These are phyloP conservation scores for Tylochromis polylepis DNA, from an alignment of 2,113 vertebrate species.

Conservation along the genomic window DNA sequence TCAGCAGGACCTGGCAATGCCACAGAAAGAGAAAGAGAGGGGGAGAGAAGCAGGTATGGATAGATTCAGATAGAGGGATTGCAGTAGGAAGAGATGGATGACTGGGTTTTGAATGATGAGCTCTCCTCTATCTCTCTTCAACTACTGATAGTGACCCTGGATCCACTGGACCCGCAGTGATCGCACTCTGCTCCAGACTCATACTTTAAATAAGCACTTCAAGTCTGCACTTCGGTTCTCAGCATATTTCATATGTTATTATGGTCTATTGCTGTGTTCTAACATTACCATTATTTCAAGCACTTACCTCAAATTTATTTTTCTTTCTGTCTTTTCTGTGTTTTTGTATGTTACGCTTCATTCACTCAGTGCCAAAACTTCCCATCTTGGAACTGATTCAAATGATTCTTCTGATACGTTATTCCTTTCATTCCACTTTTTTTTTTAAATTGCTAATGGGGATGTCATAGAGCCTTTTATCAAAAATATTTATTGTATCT, in stretches of 20 bases:
- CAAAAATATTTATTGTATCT: neutral
- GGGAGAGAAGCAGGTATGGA: neutral
- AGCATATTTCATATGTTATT: neutral
- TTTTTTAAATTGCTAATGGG: neutral
- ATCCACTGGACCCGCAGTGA: neutral
- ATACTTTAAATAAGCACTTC: neutral
- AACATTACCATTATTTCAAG: neutral
- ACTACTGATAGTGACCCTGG: conserved; percentile 17
- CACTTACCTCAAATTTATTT: neutral
- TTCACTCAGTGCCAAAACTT: neutral
- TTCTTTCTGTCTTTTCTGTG: neutral
- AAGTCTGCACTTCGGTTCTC: neutral
- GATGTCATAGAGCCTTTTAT: neutral
- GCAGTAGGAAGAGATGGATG: conserved; percentile 28
- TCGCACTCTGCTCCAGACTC: neutral
- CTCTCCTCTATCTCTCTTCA: conserved; percentile 16
- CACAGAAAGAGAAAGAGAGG: neutral
- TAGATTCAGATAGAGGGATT: conserved; percentile 19
- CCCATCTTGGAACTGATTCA: neutral
- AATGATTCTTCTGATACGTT: neutral
- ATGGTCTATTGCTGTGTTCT: neutral
- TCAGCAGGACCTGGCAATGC: conserved; percentile 26
- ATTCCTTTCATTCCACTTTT: neutral
- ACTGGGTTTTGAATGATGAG: conserved; percentile 33
- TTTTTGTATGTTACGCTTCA: neutral